These are phyloP conservation scores for Notolabrus celidotus DNA, from an alignment of 2,797 vertebrate species.

Conservation along the genomic window DNA sequence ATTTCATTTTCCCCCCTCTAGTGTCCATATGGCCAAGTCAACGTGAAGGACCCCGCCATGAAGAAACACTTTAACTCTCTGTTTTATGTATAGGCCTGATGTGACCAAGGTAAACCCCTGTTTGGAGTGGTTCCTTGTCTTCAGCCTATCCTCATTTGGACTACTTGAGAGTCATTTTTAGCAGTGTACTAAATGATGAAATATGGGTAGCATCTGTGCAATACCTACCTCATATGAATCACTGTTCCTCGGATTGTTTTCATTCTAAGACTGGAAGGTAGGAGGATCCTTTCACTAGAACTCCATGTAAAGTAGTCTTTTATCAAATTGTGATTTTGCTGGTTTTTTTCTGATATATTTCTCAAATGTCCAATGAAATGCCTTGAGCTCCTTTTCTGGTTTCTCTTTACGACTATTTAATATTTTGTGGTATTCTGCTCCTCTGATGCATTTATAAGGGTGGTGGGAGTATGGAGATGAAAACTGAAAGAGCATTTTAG, in stretches of 20 bases:
- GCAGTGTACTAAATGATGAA: conserved; percentile 85
- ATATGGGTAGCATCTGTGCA: conserved; percentile 82
- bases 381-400: conserved; percentile 58
- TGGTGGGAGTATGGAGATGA: conserved; percentile 79
- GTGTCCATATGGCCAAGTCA: conserved; percentile 91
- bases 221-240: conserved; percentile 79
- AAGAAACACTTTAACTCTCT: conserved; percentile 86
- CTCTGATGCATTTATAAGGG: conserved; percentile 76
- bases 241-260: conserved; percentile 76
- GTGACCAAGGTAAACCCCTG: conserved; percentile 44
- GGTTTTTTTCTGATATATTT: conserved; percentile 45
- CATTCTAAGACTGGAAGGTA: conserved; percentile 60
- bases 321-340: conserved; percentile 51
- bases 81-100: conserved; percentile 81
- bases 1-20: conserved; percentile 79
- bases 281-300: conserved; percentile 59
- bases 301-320: conserved; percentile 58
- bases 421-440: conserved; percentile 61
- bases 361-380: conserved; percentile 59
- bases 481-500: conserved; percentile 78
- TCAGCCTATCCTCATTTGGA: conserved; percentile 78
- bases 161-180: conserved; percentile 74
- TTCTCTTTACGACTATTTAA: conserved; percentile 70
- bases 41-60: conserved; percentile 87
- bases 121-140: conserved; percentile 60